Evolutionary conservation across 2,888 invertebrate genomes (phyloP).

Genomic region (Sthenelais limicola): DNA sequence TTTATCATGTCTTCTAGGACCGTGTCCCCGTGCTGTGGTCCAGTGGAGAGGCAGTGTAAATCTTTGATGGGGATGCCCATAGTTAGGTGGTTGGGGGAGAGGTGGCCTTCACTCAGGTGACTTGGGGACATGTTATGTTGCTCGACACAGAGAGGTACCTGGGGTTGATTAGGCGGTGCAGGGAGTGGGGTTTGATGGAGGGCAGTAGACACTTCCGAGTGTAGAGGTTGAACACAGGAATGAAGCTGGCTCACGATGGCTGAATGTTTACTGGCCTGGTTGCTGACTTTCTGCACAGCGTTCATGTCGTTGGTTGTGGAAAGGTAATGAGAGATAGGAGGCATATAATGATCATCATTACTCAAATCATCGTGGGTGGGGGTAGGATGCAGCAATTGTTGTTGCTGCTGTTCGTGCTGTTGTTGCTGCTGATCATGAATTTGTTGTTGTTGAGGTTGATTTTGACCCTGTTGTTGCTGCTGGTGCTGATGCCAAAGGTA

Average conservation of each 20-base stretch:
- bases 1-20: constrained; percentile 21
- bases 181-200: constrained; percentile 23
- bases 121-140: constrained; percentile 27
- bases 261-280: constrained; percentile 5
- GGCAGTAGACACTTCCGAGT: constrained; percentile 20
- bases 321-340: constrained; percentile 4
- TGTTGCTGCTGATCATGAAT: constrained; percentile 7
- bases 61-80: constrained; percentile 28
- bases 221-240: constrained; percentile 21
- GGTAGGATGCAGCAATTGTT: background rate
- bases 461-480: background rate
- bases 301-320: background rate
- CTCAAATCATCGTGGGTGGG: background rate
- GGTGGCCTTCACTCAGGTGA: background rate
- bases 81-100: constrained; percentile 18
- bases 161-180: constrained; percentile 8
- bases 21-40: constrained; percentile 13
- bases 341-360: constrained; percentile 26
- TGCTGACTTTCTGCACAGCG: background rate
- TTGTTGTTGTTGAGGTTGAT: background rate
- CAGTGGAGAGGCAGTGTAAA: constrained; percentile 8
- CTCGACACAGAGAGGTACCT: constrained; percentile 27
- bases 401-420: background rate
- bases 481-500: constrained; percentile 11
- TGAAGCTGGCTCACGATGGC: constrained; percentile 16